Base-by-base conservation (phyloP, 2,888 invertebrate species). In the Drosophila vallismaia region DNA sequence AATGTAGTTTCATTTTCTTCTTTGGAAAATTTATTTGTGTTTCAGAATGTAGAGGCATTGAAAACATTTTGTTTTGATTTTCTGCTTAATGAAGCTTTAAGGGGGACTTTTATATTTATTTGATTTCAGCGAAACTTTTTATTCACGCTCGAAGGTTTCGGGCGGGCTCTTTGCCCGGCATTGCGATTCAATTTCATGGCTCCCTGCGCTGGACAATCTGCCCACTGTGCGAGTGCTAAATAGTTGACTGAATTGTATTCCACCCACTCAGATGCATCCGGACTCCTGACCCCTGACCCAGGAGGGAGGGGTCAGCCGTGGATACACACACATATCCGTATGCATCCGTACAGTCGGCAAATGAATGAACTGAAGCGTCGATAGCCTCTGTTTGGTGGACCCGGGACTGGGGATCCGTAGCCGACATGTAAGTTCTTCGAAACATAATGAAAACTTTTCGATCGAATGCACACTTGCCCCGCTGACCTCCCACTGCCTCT, bases 151-250 rank as follows among this genome's bases (percentile, higher is more conserved):
- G 26, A 76, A 9, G 12, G 28, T 8, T 36, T 4, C n/a, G 7
- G 10, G 1, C 19, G 19, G 19, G 19, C 19, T 19, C 14, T 19
- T 12, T 44, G 64, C 45, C 57, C 40, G 45, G 71, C 50, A 64
- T 69, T 66, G 60, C 85, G 77, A 88, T 88, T 87, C 85, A 88
- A 89, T 89, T 89, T 89, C 88, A 89, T 89, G 89, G 86, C 79
- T 83, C 77, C 79, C 76, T 89, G 86, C 76, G 80, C 78, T 82
- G 78, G 71, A 77, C 82, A 73, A 79, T 81, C 68, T 64, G 62
- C 75, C 58, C 70, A 71, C 78, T 73, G 73, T 77, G 75, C 80
- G 76, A 86, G 86, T 86, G 83, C 80, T 84, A 86, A 84, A 84
- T 80, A 80, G 84, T 86, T 83, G 84, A 80, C 86, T 83, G 86